Evolutionary conservation across 92 coral and sea anemone species (phyloP), one percentile per base, ranked within the genome.

Genomic region (Meandrina meandrites): DNA sequence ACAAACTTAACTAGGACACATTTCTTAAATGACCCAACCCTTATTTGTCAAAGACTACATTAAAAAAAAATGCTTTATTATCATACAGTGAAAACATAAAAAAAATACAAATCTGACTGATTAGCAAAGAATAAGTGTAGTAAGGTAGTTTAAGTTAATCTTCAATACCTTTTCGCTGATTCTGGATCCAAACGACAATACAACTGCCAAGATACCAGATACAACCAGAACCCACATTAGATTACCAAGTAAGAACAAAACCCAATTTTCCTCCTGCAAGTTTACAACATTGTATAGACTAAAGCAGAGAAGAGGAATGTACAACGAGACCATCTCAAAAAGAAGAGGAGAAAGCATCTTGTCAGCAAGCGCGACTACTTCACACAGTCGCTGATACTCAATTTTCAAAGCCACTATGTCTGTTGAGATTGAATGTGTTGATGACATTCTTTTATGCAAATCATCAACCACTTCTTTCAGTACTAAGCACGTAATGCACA

Each of bases 101-200:
- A 60, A 19, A n/a, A 60, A 19, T 24, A 78, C 2, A 12, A 47
- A 9, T 4, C 0, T 28, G 45, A 6, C 45, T 6, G 6, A 40
- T n/a, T n/a, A 40, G 45, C 45, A 40, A 40, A 40, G 2, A 6
- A 6, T 40, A 2, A 40, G 45, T 40, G 45, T 40, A 2, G 45
- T 40, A 40, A 2, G 6, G 45, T 40, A 40, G 6, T 40, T 40
- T 2, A 40, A 40, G 45, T 40, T 40, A 40, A 40, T 40, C 6
- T 40, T 6, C 45, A 40, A 34, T 27, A 69, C 86, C 86, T 70
- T 70, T 68, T 71, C 86, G 67, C 47, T 68, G 47, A 82, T 78
- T 31, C 2, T 82, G 5, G 86, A 45, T 30, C 78, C 86, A 67
- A 64, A 36, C 30, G 34, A 17, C 77, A 47, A 14, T 18, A 82